phyloP scores from a whole-genome alignment of 2,113 vertebrate genomes.

The Geothlypis trichas region DNA sequence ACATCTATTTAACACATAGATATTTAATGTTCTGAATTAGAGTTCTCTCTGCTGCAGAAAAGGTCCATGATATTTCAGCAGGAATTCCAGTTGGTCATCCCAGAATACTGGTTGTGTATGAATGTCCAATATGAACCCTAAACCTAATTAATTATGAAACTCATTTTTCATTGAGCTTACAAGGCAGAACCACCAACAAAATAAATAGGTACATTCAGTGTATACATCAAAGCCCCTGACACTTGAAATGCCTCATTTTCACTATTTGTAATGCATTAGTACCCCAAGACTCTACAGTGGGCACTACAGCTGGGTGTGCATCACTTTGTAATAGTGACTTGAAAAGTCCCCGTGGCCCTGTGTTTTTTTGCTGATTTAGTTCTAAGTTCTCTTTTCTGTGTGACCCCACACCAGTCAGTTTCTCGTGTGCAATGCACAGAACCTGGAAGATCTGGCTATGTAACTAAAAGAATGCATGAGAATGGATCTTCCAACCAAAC shows the following conservation, averaged over 20 bases:
- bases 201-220: background rate
- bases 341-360: fast-evolving
- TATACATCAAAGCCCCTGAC: background rate
- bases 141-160: background rate
- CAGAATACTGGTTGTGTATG: background rate
- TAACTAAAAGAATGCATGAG: background rate
- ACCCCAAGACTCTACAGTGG: background rate
- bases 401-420: background rate
- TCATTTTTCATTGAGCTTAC: background rate
- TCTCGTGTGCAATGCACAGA: background rate
- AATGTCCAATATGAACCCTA: background rate
- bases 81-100: background rate
- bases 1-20: background rate
- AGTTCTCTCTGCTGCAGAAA: background rate
- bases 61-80: background rate
- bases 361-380: background rate
- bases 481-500: background rate
- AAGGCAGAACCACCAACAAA: background rate
- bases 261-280: background rate
- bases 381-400: background rate
- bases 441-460: background rate
- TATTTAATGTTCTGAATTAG: background rate
- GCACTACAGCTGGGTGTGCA: background rate
- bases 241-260: background rate
- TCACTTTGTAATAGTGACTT: background rate